Conservation (phyloP, 2,797 vertebrate species). For the Basileuterus tristriatus region DNA sequence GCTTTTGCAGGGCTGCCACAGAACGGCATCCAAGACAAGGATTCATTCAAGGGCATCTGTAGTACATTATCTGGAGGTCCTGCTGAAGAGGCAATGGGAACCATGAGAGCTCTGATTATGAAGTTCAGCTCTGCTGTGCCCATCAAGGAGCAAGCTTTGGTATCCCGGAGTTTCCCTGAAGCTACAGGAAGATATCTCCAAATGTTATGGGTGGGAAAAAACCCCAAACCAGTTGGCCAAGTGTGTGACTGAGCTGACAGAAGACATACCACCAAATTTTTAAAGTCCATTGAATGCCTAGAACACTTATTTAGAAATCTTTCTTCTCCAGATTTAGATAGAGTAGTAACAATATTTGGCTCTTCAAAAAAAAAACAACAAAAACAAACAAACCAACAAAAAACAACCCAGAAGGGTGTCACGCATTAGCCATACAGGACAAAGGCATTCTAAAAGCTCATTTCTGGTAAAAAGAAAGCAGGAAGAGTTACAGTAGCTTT, state of each 20-base stretch:
- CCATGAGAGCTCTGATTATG: background rate
- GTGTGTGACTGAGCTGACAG: background rate
- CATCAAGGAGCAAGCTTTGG: background rate
- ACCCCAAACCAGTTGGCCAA: background rate
- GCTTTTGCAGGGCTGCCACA: background rate
- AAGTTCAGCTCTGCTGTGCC: background rate
- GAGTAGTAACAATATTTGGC: background rate
- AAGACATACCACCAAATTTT: background rate
- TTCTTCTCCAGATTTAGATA: background rate
- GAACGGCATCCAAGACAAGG: constrained; percentile 6
- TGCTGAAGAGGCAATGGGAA: constrained; percentile 16
- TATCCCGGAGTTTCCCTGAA: background rate
- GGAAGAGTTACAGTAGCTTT: constrained; percentile 56
- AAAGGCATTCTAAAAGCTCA: constrained; percentile 20
- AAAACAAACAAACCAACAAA: background rate
- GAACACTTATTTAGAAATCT: background rate
- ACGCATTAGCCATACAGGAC: background rate
- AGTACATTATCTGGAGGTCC: constrained; percentile 24
- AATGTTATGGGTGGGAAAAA: background rate
- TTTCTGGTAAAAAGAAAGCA: constrained; percentile 35
- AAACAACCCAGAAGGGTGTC: background rate
- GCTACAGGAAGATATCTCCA: background rate
- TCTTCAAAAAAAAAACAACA: background rate
- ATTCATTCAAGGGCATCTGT: constrained; percentile 22
- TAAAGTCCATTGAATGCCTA: background rate